phyloP scores from a whole-genome alignment of 2,797 vertebrate genomes.

The Pseudopleuronectes americanus region DNA sequence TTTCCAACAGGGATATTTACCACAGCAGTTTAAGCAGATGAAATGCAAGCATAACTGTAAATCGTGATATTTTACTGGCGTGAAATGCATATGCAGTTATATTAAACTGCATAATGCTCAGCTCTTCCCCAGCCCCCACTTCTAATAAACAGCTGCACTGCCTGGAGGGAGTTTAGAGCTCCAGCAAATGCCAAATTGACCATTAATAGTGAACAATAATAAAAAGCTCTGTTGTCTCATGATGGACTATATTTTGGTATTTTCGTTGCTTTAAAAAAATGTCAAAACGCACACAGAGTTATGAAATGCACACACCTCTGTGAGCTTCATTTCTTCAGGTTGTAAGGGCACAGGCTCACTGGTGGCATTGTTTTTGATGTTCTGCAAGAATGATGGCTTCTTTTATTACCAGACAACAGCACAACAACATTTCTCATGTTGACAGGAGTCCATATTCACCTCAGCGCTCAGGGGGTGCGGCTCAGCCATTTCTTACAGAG shows the following conservation, averaged over 20 bases:
- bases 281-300: constrained; percentile 46
- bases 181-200: constrained; percentile 68
- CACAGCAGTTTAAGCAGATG: constrained; percentile 35
- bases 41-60: constrained; percentile 57
- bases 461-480: constrained; percentile 49
- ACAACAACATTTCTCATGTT: constrained; percentile 73
- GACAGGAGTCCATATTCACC: constrained; percentile 73
- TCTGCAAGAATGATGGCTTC: constrained; percentile 66
- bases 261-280: constrained; percentile 61
- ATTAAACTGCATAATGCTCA: constrained; percentile 49
- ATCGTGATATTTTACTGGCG: constrained; percentile 56
- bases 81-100: constrained; percentile 64
- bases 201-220: constrained; percentile 61
- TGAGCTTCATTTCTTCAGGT: constrained; percentile 41
- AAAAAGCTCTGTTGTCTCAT: constrained; percentile 64
- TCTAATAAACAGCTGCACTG: constrained; percentile 59
- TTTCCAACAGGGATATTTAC: constrained; percentile 53
- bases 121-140: constrained; percentile 31
- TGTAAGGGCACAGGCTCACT: constrained; percentile 19
- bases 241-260: constrained; percentile 49
- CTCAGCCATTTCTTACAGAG: constrained; percentile 46
- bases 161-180: constrained; percentile 58
- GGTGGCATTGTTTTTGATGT: constrained; percentile 48
- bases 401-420: constrained; percentile 73
- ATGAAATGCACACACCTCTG: constrained; percentile 37